A percentile compares a stretch with the other conserved stretches of the same genome.
These are phyloP conservation scores for Aramus guarauna DNA, from an alignment of 2,113 vertebrate species.

Conservation along the genomic window DNA sequence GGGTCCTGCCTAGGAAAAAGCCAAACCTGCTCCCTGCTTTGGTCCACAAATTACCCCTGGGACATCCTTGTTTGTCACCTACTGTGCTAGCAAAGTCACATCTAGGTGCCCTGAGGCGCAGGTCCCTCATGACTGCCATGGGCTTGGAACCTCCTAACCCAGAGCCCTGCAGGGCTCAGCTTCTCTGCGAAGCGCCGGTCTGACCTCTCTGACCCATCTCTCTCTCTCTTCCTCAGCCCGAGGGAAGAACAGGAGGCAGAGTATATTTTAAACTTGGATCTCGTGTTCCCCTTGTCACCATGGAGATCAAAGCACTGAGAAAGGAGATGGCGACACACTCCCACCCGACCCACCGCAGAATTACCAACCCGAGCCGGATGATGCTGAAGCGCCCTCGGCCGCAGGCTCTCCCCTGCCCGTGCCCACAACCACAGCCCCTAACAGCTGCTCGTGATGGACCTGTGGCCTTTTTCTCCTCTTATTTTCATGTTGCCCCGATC, in stretches of 20 bases:
- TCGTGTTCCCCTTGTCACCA: background rate
- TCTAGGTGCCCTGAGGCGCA: background rate
- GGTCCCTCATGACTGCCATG: accelerated
- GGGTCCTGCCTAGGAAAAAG: background rate
- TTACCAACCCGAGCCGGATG: background rate
- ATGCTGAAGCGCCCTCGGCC: background rate
- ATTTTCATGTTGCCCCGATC: background rate
- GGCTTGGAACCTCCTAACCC: background rate
- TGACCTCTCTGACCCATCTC: background rate
- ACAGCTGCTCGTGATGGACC: background rate
- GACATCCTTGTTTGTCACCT: background rate
- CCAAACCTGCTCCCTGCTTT: background rate
- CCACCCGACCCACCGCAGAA: background rate
- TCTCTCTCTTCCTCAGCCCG: conserved; percentile 74
- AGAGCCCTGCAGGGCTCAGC: background rate
- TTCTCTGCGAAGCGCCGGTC: background rate
- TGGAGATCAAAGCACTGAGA: conserved; percentile 25
- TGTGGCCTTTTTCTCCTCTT: background rate
- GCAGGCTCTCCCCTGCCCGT: background rate
- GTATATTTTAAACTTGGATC: conserved; percentile 84
- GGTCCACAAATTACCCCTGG: background rate
- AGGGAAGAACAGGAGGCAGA: conserved; percentile 92
- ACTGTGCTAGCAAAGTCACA: accelerated
- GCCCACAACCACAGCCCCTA: background rate
- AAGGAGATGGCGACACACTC: background rate